Percentiles rank a stretch among this genome's conserved stretches.
Conservation (phyloP, 2,797 vertebrate genomes). For the Oryzias dopingdopingensis region DNA sequence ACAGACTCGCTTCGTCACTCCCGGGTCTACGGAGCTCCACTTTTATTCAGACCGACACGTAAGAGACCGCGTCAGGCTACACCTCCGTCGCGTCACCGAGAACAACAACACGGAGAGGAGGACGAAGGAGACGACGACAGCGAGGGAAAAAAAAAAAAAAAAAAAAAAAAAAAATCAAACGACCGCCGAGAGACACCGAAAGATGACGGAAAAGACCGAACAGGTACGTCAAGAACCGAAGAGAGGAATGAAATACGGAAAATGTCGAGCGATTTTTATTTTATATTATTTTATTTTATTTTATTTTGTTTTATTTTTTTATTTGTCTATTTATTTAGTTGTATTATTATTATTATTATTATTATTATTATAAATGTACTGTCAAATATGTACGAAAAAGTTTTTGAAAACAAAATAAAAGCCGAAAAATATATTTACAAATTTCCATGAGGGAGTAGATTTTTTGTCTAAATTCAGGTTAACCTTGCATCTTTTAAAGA, state of each 20-base stretch:
- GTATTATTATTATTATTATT: too few relatives aligned
- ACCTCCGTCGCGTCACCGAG: constrained; percentile 98
- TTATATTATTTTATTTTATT: too few relatives aligned
- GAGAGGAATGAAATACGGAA: constrained; percentile 23
- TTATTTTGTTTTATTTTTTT: too few relatives aligned
- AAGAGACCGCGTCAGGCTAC: constrained; percentile 99
- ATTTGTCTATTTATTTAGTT: too few relatives aligned
- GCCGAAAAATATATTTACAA: too few relatives aligned
- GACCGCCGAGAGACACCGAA: constrained; percentile 61
- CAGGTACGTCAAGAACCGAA: constrained; percentile 47
- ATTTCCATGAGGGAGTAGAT: too few relatives aligned
- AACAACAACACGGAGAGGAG: constrained; percentile 84
- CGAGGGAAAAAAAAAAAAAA: constrained; percentile 21
- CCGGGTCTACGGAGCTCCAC: constrained; percentile 93
- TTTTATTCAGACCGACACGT: constrained; percentile 99
- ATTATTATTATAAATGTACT: too few relatives aligned
- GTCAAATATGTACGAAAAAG: too few relatives aligned
- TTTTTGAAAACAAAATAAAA: too few relatives aligned
- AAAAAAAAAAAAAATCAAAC: constrained; percentile 42
- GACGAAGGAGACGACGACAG: constrained; percentile 76
- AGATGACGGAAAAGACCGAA: constrained; percentile 50
- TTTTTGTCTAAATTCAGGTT: too few relatives aligned
- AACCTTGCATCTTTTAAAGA: too few relatives aligned
- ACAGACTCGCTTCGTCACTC: constrained; percentile 98
- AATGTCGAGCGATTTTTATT: constrained; percentile 33